A percentile compares a stretch with the other conserved stretches of the same genome.
phyloP scores from a whole-genome alignment of 37 sponge, comb jelly and placozoan species.

The Mnemiopsis leidyi region DNA sequence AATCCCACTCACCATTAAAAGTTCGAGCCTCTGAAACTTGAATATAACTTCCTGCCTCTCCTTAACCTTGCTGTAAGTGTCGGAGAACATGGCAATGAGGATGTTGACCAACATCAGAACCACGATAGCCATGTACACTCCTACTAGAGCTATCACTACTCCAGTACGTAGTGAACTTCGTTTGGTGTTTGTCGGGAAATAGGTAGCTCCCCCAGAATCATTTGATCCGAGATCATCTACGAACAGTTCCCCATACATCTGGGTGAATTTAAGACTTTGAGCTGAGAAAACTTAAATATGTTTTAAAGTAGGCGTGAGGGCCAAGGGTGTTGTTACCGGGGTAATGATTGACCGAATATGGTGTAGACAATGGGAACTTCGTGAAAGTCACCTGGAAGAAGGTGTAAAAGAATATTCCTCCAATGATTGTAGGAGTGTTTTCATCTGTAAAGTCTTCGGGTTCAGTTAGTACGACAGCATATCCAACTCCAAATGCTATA shows the following conservation, averaged over 20 bases:
- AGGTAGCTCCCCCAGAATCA: not conserved
- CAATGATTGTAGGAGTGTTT: not conserved
- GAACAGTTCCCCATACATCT: constrained; percentile 58
- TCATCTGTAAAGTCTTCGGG: constrained; percentile 23
- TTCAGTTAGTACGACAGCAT: constrained; percentile 28
- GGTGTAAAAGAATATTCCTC: constrained; percentile 54
- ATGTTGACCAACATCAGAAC: constrained; percentile 61
- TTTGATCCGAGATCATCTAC: constrained; percentile 22
- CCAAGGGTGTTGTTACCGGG: too few relatives aligned
- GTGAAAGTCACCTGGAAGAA: constrained; percentile 13
- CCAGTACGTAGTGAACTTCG: not conserved
- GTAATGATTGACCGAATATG: too few relatives aligned
- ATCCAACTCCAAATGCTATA: constrained; percentile 57
- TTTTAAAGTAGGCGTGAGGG: too few relatives aligned
- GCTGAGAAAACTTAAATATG: too few relatives aligned
- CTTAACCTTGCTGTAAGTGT: constrained; percentile 31
- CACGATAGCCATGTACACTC: constrained; percentile 62
- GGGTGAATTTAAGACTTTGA: too few relatives aligned
- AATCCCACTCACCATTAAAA: constrained; percentile 14
- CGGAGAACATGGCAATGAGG: constrained; percentile 62
- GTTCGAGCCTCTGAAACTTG: constrained; percentile 53
- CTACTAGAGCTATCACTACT: not conserved
- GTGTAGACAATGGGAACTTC: too few relatives aligned
- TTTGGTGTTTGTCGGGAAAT: not conserved
- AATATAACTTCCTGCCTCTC: constrained; percentile 43